phyloP scores from a whole-genome alignment of 2,888 invertebrate genomes.

The Chloromyia formosa region DNA sequence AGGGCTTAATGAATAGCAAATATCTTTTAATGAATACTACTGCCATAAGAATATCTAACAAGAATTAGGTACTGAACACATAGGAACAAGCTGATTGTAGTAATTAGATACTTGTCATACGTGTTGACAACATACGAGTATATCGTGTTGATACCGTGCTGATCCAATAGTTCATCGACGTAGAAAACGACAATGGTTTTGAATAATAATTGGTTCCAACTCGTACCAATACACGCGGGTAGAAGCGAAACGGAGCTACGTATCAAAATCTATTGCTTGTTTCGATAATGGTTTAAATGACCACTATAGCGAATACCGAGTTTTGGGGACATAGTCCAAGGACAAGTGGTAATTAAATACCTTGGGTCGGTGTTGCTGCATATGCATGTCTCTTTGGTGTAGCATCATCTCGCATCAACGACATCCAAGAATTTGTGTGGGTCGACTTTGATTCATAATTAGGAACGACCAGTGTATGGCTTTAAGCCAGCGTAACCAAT shows the following conservation, averaged over 20 bases:
- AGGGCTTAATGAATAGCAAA: slow-evolving; percentile 32
- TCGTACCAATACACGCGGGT: too few species aligned
- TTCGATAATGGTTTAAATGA: not conserved
- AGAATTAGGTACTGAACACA: not conserved
- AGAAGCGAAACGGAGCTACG: too few species aligned
- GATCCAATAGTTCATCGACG: slow-evolving; percentile 25
- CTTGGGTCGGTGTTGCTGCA: not conserved
- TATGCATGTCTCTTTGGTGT: not conserved
- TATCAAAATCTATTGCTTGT: not conserved
- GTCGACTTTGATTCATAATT: slow-evolving; percentile 37
- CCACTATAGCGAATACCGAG: not conserved
- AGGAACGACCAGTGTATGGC: slow-evolving; percentile 8
- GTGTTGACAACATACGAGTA: slow-evolving; percentile 43
- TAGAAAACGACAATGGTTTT: slow-evolving; percentile 19
- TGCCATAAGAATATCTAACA: slow-evolving; percentile 12
- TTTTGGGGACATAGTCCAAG: slow-evolving; percentile 20
- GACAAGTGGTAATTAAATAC: slow-evolving; percentile 29
- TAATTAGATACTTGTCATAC: slow-evolving; percentile 43
- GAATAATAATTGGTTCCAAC: not conserved
- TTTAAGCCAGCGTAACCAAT: slow-evolving; percentile 24
- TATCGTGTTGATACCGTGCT: slow-evolving; percentile 12
- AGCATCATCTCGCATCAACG: not conserved
- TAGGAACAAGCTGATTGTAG: slow-evolving; percentile 21
- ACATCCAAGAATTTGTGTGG: slow-evolving; percentile 25
- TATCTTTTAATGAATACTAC: slow-evolving; percentile 23